Conservation (phyloP, 1,140 invertebrate species). For the Arion vulgaris region DNA sequence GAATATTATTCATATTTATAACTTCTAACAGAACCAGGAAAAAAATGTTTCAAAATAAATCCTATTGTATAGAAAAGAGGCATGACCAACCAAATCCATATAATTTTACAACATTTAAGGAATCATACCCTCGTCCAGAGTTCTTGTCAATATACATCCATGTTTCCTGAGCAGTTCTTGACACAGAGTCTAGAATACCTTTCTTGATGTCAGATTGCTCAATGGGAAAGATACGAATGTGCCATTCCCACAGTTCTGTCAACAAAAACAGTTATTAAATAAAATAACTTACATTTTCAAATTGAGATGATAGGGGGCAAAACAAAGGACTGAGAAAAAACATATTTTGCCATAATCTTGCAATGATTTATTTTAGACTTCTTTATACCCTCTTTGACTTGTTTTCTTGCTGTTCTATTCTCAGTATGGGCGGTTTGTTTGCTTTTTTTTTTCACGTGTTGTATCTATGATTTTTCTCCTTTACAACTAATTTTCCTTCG, state of each 20-base stretch:
- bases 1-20: too few species aligned
- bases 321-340: neutral
- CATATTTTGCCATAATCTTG: neutral
- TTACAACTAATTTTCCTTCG: too few species aligned
- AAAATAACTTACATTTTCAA: neutral
- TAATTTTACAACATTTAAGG: too few species aligned
- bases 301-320: neutral
- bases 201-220: conserved; percentile 23
- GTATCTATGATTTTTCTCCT: too few species aligned
- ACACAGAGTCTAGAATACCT: conserved; percentile 23
- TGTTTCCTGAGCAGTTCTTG: conserved; percentile 32
- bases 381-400: neutral
- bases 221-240: conserved; percentile 25
- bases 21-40: too few species aligned
- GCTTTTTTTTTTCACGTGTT: too few species aligned
- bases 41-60: too few species aligned
- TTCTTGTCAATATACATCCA: conserved; percentile 35
- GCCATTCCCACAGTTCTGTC: conserved; percentile 39
- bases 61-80: neutral
- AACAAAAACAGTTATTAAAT: neutral
- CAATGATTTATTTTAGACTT: neutral
- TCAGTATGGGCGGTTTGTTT: too few species aligned
- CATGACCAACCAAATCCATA: neutral
- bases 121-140: conserved; percentile 16
- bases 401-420: too few species aligned